Percentiles rank a stretch among this genome's conserved stretches.
Conservation (phyloP, 2,797 vertebrate genomes). For the Oceanodroma leucorhoa region DNA sequence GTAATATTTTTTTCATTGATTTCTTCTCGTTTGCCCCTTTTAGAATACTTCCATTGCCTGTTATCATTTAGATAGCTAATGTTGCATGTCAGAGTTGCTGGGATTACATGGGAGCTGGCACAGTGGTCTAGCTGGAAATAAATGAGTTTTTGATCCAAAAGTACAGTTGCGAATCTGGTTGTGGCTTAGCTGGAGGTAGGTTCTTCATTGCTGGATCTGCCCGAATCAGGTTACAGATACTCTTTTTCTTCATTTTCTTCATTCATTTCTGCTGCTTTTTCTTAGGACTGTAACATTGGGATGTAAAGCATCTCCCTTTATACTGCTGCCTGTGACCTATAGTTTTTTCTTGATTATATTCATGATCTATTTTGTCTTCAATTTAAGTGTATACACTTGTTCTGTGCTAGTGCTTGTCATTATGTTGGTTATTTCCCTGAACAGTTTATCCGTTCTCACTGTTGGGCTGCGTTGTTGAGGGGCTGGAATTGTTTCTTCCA, state of each 20-base stretch:
- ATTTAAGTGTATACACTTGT: background rate
- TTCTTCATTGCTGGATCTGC: background rate
- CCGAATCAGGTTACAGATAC: background rate
- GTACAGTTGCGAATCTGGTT: background rate
- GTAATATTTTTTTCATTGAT: background rate
- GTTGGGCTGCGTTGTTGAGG: background rate
- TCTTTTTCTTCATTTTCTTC: background rate
- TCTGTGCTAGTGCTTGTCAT: background rate
- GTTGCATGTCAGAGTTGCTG: background rate
- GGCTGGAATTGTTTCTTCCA: background rate
- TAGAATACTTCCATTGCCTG: background rate
- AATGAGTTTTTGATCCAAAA: conserved; percentile 5
- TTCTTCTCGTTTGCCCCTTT: conserved; percentile 10
- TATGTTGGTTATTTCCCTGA: background rate
- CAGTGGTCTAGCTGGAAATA: conserved; percentile 4
- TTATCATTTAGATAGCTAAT: background rate
- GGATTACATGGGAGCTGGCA: background rate
- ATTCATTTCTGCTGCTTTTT: background rate
- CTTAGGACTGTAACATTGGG: background rate
- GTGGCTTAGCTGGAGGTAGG: conserved; percentile 27
- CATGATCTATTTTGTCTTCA: background rate
- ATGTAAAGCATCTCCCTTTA: background rate
- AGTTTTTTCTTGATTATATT: background rate
- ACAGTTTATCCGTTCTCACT: background rate
- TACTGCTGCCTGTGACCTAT: background rate